These are phyloP conservation scores for Hypocryptadius cinnamomeus DNA, from an alignment of 2,113 vertebrate species.

Conservation along the genomic window DNA sequence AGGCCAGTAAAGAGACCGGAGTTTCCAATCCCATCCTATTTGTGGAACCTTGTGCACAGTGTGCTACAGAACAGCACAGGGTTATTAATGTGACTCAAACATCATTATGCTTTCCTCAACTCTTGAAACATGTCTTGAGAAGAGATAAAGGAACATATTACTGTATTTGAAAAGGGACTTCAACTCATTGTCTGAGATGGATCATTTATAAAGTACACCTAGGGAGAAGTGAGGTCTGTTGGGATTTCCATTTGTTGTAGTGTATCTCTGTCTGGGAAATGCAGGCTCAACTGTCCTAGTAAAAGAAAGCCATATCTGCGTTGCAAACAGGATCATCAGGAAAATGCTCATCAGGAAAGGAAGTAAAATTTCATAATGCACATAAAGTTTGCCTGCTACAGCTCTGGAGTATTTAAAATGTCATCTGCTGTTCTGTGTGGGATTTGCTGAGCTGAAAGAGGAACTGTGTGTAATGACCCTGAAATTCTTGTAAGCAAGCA, in stretches of 20 bases:
- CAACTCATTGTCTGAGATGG: background rate
- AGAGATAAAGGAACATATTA: background rate
- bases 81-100: slow-evolving; percentile 10
- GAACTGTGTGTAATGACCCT: background rate
- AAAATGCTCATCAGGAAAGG: slow-evolving; percentile 49
- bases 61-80: background rate
- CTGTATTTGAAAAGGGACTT: background rate
- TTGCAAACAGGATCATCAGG: slow-evolving; percentile 20
- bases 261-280: background rate
- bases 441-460: background rate
- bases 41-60: background rate
- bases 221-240: background rate
- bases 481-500: background rate
- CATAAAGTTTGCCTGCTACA: slow-evolving; percentile 45
- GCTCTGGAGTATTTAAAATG: slow-evolving; percentile 31
- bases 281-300: background rate
- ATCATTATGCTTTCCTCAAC: background rate
- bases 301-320: slow-evolving; percentile 31
- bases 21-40: background rate
- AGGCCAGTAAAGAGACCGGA: background rate
- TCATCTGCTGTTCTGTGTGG: background rate
- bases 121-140: background rate
- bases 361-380: slow-evolving; percentile 56
- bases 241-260: background rate
- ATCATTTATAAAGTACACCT: slow-evolving; percentile 2